Evolutionary conservation across 2,888 invertebrate genomes (phyloP).

Genomic region (Balanococcus diminutus): DNA sequence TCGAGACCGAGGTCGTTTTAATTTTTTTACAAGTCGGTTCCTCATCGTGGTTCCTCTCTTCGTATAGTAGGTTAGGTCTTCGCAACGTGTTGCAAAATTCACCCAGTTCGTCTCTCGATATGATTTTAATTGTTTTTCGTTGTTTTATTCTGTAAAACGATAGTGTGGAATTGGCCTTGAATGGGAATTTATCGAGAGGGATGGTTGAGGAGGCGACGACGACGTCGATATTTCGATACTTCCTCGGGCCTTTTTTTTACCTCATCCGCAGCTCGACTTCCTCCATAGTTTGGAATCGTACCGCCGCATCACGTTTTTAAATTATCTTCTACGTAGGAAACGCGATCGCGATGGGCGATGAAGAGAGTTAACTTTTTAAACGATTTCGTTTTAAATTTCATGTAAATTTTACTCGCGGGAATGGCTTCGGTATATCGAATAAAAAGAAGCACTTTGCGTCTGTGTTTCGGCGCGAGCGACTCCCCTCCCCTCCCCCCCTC

Average conservation of each 20-base stretch:
- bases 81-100: too few species aligned
- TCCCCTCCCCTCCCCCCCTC: neutral
- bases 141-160: too few species aligned
- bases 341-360: neutral
- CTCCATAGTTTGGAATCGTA: neutral
- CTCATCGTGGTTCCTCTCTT: too few species aligned
- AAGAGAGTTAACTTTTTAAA: neutral
- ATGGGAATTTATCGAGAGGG: neutral
- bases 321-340: neutral
- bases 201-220: too few species aligned
- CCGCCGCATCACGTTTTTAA: neutral
- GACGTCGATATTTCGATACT: neutral
- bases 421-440: neutral
- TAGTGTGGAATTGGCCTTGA: neutral
- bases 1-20: too few species aligned
- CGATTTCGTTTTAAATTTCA: constrained; percentile 23
- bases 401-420: constrained; percentile 34
- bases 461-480: too few species aligned
- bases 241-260: neutral
- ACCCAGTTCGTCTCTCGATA: neutral
- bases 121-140: neutral
- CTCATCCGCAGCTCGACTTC: neutral
- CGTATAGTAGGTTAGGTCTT: too few species aligned
- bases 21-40: too few species aligned
- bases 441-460: neutral